Percentiles rank a stretch among this genome's conserved stretches.
phyloP scores from a whole-genome alignment of 1,140 invertebrate genomes.

The Caenorhabditis briggsae region DNA sequence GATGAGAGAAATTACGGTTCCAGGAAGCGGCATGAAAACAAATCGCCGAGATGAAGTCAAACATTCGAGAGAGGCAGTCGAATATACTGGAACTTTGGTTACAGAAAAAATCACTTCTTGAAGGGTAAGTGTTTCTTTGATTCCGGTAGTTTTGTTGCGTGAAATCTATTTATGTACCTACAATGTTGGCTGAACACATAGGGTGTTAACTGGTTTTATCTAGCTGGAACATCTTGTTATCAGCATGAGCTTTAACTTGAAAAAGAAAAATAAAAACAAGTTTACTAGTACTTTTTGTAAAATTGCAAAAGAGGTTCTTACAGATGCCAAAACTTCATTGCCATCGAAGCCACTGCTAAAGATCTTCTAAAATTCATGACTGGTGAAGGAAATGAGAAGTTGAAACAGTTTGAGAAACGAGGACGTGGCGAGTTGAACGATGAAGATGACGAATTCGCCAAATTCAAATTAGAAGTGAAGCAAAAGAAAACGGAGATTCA shows the following conservation, averaged over 20 bases:
- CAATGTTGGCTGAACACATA: no score
- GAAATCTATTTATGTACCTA: background rate
- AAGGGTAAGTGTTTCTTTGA: constrained; percentile 42
- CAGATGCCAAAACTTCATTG: constrained; percentile 56
- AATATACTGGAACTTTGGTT: constrained; percentile 59
- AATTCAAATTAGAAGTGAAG: constrained; percentile 11
- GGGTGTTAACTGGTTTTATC: no score
- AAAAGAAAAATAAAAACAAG: no score
- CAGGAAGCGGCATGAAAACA: constrained; percentile 45
- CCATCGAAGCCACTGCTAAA: constrained; percentile 26
- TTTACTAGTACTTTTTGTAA: background rate
- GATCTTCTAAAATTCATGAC: constrained; percentile 14
- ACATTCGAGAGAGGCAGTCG: constrained; percentile 58
- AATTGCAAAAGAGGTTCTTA: background rate
- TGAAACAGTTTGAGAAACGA: constrained; percentile 40
- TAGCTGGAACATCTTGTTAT: no score
- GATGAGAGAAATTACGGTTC: constrained; percentile 34
- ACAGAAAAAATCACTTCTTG: constrained; percentile 55
- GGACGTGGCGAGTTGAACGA: constrained; percentile 36
- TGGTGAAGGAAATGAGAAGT: constrained; percentile 10
- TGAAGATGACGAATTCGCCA: constrained; percentile 30
- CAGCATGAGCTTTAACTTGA: no score
- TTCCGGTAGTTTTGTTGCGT: background rate
- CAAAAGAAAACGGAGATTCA: constrained; percentile 19
- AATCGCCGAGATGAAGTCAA: constrained; percentile 32